Base-by-base conservation (phyloP, 35 echinoderm and acorn worm species). In the Patiria miniata region DNA sequence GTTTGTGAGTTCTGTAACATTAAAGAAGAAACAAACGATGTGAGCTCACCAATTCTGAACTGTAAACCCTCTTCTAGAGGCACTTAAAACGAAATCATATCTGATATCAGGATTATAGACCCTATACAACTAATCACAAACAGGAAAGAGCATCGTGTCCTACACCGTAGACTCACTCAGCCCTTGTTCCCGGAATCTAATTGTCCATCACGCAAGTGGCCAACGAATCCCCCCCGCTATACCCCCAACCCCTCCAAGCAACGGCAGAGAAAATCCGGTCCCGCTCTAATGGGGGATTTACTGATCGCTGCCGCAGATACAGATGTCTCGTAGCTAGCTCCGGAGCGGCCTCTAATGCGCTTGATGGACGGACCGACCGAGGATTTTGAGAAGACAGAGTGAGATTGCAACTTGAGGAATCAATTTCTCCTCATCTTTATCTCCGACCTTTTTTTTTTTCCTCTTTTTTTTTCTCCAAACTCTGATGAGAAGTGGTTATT, bases 371-470 rank as follows among this genome's bases (percentile, higher is more conserved):
- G 12, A 47, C 42, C 12, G 42, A 47, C 12, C 4, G 12, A 47
- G 42, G 42, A 47, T 47, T 6, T 47, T 12, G 12, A 47, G 42
- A 47, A 47, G 12, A 12, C 12, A 12, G 42, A 12, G 42, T 47
- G 12, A 47, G 42, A 2, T 28, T 10, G 34, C 19, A 23, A 23
- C 65, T 73, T 73, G 65, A 34, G 26, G 65, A 73, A 73, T 73
- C 65, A 73, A 73, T 73, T 73, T 73, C 65, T 73, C 34, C 65
- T 73, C 10, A 32, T 73, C 34, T 10, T 73, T 26, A 73, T 73
- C 65, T 73, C 29, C 19, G 26, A 26, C 23, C 29, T n/a, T n/a
- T n/a, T n/a, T n/a, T n/a, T 73, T 73, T 73, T 23, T 73, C 34
- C 65, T 73, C 10, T 28, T 73, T 30, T 10, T 73, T 26, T 26